Evolutionary conservation across 2,797 vertebrate genomes (phyloP).

Genomic region (Tokudaia tokunoshimensis): DNA sequence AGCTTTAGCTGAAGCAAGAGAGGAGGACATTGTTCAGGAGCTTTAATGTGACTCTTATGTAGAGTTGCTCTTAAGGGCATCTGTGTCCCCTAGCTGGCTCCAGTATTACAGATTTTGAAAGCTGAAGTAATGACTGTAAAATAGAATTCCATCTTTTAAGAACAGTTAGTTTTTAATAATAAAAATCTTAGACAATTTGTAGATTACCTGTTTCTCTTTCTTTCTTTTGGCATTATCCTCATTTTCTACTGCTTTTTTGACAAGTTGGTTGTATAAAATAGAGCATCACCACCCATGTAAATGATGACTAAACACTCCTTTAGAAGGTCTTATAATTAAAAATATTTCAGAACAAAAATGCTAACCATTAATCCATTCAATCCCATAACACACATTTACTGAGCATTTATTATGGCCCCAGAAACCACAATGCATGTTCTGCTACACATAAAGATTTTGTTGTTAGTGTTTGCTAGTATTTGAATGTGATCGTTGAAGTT

Average conservation of each 20-base stretch:
- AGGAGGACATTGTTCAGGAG: background rate
- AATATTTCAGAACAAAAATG: background rate
- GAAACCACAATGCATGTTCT: background rate
- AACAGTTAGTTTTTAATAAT: background rate
- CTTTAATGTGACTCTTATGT: background rate
- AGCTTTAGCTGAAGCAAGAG: background rate
- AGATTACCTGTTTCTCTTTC: background rate
- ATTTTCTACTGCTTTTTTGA: background rate
- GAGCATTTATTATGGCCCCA: background rate
- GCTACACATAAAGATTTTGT: background rate
- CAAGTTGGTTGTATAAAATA: constrained; percentile 12
- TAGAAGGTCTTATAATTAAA: background rate
- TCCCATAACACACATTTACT: background rate
- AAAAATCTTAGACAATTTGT: background rate
- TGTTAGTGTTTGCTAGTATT: background rate
- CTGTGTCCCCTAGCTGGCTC: background rate
- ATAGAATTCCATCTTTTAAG: background rate
- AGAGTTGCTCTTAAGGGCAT: background rate
- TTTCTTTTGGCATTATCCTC: background rate
- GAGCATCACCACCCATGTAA: background rate
- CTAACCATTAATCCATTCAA: background rate
- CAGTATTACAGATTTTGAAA: background rate
- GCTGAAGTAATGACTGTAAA: background rate
- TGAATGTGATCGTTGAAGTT: background rate
- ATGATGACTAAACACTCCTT: background rate